Evolutionary conservation across 2,113 vertebrate genomes (phyloP).

Genomic region (Silurus asotus): DNA sequence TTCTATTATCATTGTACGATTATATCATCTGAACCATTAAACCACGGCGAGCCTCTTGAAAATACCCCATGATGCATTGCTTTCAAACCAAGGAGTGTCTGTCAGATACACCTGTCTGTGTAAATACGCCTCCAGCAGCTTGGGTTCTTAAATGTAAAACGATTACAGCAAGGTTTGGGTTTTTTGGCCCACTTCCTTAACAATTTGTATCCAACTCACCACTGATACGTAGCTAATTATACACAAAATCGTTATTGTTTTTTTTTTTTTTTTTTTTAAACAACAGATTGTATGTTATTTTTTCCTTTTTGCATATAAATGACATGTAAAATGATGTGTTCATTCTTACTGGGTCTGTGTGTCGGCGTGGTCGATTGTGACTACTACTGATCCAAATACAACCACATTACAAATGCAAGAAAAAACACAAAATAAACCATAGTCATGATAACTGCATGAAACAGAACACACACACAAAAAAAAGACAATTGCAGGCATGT

Average conservation of each 20-base stretch:
- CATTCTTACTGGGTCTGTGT: conserved; percentile 27
- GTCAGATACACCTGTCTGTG: conserved; percentile 38
- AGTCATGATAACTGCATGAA: conserved; percentile 44
- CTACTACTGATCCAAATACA: neutral
- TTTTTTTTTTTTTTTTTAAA: neutral
- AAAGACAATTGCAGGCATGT: conserved; percentile 51
- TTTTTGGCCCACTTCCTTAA: conserved; percentile 10
- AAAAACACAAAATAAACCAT: conserved; percentile 25
- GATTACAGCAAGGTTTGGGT: conserved; percentile 42
- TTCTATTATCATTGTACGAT: conserved; percentile 42
- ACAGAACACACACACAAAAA: conserved; percentile 7
- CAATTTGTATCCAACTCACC: neutral
- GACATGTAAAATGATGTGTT: conserved; percentile 20
- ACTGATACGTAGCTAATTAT: conserved; percentile 22
- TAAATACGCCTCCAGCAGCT: conserved; percentile 46
- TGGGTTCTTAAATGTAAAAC: conserved; percentile 25
- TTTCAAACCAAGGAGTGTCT: conserved; percentile 49
- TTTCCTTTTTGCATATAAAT: conserved; percentile 16
- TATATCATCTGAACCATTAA: conserved; percentile 20
- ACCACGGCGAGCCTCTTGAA: conserved; percentile 9
- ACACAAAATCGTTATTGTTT: conserved; percentile 2
- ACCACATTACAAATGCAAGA: conserved; percentile 7
- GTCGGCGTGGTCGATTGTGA: neutral
- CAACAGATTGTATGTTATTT: neutral
- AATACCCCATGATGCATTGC: conserved; percentile 56